These are phyloP conservation scores for Eupithecia pulchellata DNA, from an alignment of 2,888 invertebrate genomes.

Conservation along the genomic window DNA sequence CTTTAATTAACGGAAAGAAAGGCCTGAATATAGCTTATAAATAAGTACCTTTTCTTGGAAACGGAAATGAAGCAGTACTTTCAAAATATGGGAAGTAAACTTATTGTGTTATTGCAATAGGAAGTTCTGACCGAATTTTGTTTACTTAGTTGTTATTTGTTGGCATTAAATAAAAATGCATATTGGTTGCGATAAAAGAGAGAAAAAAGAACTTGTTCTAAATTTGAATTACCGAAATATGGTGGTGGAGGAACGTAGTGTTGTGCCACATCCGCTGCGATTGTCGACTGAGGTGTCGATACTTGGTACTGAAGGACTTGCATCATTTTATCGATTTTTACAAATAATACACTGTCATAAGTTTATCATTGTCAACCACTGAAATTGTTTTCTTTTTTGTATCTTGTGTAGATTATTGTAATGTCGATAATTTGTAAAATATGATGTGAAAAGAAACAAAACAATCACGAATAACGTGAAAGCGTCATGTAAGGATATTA, in stretches of 20 bases:
- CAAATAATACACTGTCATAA: conserved; percentile 7
- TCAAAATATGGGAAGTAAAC: no score
- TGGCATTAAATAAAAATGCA: no score
- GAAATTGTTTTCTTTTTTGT: not conserved
- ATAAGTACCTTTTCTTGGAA: no score
- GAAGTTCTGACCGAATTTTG: conserved; percentile 12
- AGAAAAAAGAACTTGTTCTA: conserved; percentile 5
- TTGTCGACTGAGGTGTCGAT: conserved; percentile 79
- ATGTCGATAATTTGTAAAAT: not conserved
- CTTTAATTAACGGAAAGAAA: not conserved
- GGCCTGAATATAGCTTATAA: no score
- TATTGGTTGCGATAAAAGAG: no score
- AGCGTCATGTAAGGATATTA: not conserved
- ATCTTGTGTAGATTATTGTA: not conserved
- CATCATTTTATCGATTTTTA: conserved; percentile 71
- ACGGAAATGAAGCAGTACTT: no score
- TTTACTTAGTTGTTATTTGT: not conserved
- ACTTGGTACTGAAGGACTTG: conserved; percentile 88
- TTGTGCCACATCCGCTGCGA: conserved; percentile 75
- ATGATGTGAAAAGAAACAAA: not conserved
- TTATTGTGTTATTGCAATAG: not conserved
- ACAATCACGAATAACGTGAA: not conserved
- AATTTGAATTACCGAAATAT: conserved; percentile 72
- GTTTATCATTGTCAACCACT: conserved; percentile 5
- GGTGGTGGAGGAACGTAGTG: conserved; percentile 81